These are phyloP conservation scores for Carposina sasakii DNA, from an alignment of 1,140 invertebrate species.

Conservation along the genomic window DNA sequence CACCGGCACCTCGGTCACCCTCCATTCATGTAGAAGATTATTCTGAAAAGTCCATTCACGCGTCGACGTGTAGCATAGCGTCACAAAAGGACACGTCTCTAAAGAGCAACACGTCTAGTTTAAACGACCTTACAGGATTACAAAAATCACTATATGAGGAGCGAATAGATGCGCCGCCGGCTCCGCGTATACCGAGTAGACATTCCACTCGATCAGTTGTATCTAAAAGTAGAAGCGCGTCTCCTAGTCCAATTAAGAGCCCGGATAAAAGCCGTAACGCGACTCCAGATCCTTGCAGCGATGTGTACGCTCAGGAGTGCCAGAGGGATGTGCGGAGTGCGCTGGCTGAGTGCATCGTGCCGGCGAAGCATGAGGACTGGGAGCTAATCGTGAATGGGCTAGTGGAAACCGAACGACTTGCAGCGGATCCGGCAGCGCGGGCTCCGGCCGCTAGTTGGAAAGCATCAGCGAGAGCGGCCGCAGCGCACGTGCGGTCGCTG, in stretches of 20 bases:
- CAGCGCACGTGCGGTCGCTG: slow-evolving; percentile 87
- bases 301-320: slow-evolving; percentile 19
- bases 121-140: slow-evolving; percentile 17
- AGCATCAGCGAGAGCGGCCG: slow-evolving; percentile 78
- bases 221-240: slow-evolving; percentile 15
- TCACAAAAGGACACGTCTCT: slow-evolving; percentile 2
- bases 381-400: slow-evolving; percentile 87
- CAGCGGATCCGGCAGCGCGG: slow-evolving; percentile 81
- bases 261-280: slow-evolving; percentile 27
- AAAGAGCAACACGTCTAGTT: not conserved
- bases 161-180: not conserved
- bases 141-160: slow-evolving; percentile 18
- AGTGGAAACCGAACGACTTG: slow-evolving; percentile 80
- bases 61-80: slow-evolving; percentile 13
- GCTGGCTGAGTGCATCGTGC: slow-evolving; percentile 52
- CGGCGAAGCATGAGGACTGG: slow-evolving; percentile 80
- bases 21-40: slow-evolving; percentile 52
- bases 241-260: slow-evolving; percentile 17
- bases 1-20: slow-evolving; percentile 40
- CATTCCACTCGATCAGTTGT: slow-evolving; percentile 7
- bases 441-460: slow-evolving; percentile 74
- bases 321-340: slow-evolving; percentile 54
- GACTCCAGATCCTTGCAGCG: slow-evolving; percentile 28
- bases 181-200: slow-evolving; percentile 6
- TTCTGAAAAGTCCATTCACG: slow-evolving; percentile 37